These are phyloP conservation scores for Eclectus roratus DNA, from an alignment of 2,113 vertebrate species.

Conservation along the genomic window DNA sequence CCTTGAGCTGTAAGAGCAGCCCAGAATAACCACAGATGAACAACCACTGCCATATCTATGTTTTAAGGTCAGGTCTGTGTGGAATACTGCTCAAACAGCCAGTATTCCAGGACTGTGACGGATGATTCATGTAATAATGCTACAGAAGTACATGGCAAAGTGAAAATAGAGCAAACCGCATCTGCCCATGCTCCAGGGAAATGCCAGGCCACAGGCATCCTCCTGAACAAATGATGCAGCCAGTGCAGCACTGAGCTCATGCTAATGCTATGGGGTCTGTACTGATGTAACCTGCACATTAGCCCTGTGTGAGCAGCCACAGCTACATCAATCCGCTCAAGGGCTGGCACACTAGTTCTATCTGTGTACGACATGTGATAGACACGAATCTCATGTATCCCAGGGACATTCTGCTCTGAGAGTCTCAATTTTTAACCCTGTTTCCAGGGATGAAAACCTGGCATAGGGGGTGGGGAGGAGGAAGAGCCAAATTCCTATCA, in stretches of 20 bases:
- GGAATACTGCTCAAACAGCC: not conserved
- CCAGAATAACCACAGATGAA: not conserved
- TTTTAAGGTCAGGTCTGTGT: not conserved
- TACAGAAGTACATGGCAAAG: not conserved
- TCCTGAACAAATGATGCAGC: accelerated
- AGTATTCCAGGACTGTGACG: not conserved
- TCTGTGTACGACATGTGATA: not conserved
- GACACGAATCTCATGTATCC: not conserved
- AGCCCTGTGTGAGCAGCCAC: not conserved
- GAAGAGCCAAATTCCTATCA: slow-evolving; percentile 20
- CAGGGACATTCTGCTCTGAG: not conserved
- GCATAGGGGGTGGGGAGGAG: not conserved
- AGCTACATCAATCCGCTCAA: not conserved
- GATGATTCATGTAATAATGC: accelerated
- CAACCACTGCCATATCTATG: not conserved
- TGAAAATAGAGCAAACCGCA: not conserved
- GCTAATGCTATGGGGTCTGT: accelerated
- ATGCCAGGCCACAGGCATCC: not conserved
- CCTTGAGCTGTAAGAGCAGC: not conserved
- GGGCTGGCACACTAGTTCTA: not conserved
- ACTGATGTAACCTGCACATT: not conserved
- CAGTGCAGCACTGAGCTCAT: not conserved
- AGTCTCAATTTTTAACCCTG: not conserved
- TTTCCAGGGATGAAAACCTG: not conserved
- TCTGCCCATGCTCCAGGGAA: not conserved